Evolutionary conservation across 1,140 invertebrate genomes (phyloP), one percentile per base, ranked within the genome.

Genomic region (Rhynchophorus ferrugineus): DNA sequence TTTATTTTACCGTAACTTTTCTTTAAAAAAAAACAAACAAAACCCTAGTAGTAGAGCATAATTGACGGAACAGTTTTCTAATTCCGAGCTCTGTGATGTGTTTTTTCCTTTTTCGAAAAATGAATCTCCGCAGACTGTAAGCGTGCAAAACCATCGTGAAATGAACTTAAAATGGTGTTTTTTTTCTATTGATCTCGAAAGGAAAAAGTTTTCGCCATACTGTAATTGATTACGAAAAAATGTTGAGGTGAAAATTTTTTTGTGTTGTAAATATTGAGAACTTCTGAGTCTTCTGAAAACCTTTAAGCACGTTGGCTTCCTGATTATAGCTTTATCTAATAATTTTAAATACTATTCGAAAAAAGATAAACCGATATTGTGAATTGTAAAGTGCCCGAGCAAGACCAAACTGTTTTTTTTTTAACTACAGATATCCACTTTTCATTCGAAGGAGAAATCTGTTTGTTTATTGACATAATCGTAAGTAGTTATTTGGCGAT

Each of bases 291-390:
- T 52, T 52, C 49, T 52, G 42, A 44, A 62, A 56, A 49, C 42
- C 44, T 48, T 34, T 53, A 61, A 58, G 64, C 64, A 54, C 51
- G 34, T 64, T 62, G 54, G 62, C 64, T 66, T 66, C 64, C 64
- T 55, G 53, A 55, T 44, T 57, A 64, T 64, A 64, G 62, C 62
- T 64, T 64, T 64, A 62, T 58, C 48, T 56, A 39, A 55, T 55
- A 54, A 36, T 54, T 54, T 54, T 54, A 43, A 53, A 3, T 41
- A 8, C 14, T 46, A 45, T 47, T n/a, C 17, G 34, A 18, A 18
- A 9, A 18, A 49, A 49, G 17, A 36, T 47, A 13, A 9, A 37
- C 19, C 9, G 11, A 37, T 35, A 36, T 14, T 17, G 19, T 13
- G 16, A 19, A 29, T 14, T 19, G 44, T 54, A 54, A 54, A 54